phyloP scores from a whole-genome alignment of 1,140 invertebrate species.

The Steinernema feltiae region DNA sequence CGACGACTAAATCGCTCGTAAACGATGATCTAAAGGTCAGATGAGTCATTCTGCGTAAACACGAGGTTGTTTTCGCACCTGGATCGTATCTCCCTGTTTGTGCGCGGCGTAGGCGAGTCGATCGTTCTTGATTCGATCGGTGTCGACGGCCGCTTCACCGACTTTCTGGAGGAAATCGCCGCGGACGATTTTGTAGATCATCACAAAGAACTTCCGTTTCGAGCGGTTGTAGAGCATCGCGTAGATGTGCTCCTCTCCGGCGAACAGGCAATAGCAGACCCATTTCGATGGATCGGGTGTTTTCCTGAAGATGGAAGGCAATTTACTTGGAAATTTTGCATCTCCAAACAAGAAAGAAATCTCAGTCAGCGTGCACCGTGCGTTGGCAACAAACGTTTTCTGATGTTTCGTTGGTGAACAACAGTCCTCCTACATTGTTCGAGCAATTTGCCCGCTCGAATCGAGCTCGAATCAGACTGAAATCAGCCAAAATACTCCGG shows the following conservation, averaged over 20 bases:
- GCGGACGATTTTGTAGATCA: not conserved
- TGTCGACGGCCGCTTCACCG: not conserved
- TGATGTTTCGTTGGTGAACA: too few relatives aligned
- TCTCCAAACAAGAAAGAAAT: too few relatives aligned
- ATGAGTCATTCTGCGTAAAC: not conserved
- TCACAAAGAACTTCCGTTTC: not conserved
- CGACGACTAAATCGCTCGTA: not conserved
- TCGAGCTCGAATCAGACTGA: too few relatives aligned
- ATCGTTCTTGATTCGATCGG: not conserved
- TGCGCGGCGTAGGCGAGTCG: not conserved
- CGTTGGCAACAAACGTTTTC: too few relatives aligned
- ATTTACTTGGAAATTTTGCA: too few relatives aligned
- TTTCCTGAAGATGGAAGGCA: too few relatives aligned
- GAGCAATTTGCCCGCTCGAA: too few relatives aligned
- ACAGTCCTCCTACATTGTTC: too few relatives aligned
- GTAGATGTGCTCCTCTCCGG: not conserved
- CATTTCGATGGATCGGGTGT: not conserved
- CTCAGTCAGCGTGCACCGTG: too few relatives aligned
- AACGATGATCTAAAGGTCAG: not conserved
- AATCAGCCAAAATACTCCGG: too few relatives aligned
- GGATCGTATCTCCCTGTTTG: not conserved
- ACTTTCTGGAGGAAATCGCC: not conserved
- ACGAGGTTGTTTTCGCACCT: not conserved
- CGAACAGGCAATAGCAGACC: not conserved
- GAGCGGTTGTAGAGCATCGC: slow-evolving; percentile 8